A percentile compares a stretch with the other conserved stretches of the same genome.
Conservation (phyloP, 1,140 invertebrate species). For the Drosophila varians region DNA sequence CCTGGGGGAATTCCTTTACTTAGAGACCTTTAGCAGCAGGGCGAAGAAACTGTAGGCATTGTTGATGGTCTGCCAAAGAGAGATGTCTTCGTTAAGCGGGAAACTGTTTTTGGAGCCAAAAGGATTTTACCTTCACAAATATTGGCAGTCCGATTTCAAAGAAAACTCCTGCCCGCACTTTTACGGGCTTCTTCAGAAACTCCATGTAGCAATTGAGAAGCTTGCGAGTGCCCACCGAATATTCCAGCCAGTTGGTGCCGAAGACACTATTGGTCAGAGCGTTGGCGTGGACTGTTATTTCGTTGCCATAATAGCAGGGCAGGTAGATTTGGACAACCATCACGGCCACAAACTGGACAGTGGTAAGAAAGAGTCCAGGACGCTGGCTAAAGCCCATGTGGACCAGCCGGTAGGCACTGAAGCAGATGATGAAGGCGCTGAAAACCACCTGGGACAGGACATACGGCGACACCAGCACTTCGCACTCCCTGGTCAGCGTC, state of each 20-base stretch:
- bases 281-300: slow-evolving; percentile 61
- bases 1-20: slow-evolving; percentile 38
- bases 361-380: slow-evolving; percentile 65
- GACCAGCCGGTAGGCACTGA: slow-evolving; percentile 63
- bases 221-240: slow-evolving; percentile 60
- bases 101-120: not conserved
- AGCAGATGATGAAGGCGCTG: slow-evolving; percentile 76
- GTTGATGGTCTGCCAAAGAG: slow-evolving; percentile 60
- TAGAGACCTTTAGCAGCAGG: slow-evolving; percentile 69
- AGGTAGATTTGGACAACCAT: slow-evolving; percentile 74
- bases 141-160: slow-evolving; percentile 75
- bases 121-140: slow-evolving; percentile 62
- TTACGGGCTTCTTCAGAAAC: slow-evolving; percentile 60
- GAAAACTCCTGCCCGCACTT: slow-evolving; percentile 65
- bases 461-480: slow-evolving; percentile 59
- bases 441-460: slow-evolving; percentile 66
- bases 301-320: slow-evolving; percentile 75
- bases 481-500: slow-evolving; percentile 35
- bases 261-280: slow-evolving; percentile 62
- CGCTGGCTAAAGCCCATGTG: slow-evolving; percentile 56
- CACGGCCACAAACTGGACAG: slow-evolving; percentile 62
- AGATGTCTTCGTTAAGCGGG: not conserved
- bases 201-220: slow-evolving; percentile 75
- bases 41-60: slow-evolving; percentile 79
- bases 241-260: slow-evolving; percentile 69